Conservation (phyloP, 2,888 invertebrate species). For the Callosobruchus maculatus region DNA sequence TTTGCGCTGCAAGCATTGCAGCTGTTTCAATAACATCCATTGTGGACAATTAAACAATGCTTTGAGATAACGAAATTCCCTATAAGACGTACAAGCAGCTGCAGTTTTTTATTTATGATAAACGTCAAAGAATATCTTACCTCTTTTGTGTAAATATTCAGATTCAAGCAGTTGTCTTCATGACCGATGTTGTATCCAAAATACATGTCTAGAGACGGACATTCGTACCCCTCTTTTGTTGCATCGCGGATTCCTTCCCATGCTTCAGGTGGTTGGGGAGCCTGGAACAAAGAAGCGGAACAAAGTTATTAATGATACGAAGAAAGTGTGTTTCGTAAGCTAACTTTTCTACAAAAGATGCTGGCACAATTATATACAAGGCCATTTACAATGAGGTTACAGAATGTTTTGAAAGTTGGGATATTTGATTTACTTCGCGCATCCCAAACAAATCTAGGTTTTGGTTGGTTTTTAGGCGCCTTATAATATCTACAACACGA, state of each 20-base stretch:
- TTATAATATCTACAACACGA: too few species aligned
- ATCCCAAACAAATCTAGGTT: too few species aligned
- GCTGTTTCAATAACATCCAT: not conserved
- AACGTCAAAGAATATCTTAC: conserved; percentile 22
- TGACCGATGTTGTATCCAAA: conserved; percentile 46
- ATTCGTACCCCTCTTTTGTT: conserved; percentile 38
- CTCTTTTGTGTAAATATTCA: conserved; percentile 50
- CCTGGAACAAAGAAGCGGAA: conserved; percentile 31
- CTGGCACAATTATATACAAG: too few species aligned
- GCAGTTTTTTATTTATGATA: not conserved
- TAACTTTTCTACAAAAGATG: too few species aligned
- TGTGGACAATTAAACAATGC: not conserved
- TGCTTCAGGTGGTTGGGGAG: conserved; percentile 41
- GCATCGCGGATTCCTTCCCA: conserved; percentile 43
- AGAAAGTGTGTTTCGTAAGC: too few species aligned
- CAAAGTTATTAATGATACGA: too few species aligned
- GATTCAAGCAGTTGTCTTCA: conserved; percentile 53
- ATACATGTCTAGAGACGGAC: conserved; percentile 33
- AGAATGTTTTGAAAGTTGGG: too few species aligned
- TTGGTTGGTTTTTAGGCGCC: too few species aligned
- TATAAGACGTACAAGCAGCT: not conserved
- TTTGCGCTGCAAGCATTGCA: not conserved
- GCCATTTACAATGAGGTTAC: too few species aligned
- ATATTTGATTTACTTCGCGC: too few species aligned
- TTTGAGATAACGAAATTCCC: not conserved